These are phyloP conservation scores for Ceratosolen fusciceps DNA, from an alignment of 1,140 invertebrate genomes.

Conservation along the genomic window DNA sequence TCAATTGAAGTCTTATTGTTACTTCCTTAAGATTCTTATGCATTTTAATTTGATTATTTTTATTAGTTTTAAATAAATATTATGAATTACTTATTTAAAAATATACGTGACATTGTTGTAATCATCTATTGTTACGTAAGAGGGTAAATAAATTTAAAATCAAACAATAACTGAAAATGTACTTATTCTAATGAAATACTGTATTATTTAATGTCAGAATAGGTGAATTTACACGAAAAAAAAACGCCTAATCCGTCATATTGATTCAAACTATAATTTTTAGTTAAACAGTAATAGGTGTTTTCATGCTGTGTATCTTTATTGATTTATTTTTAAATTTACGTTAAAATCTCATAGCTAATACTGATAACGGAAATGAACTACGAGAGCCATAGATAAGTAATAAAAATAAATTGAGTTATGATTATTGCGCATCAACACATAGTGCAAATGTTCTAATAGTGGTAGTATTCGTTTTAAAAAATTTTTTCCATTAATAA, in stretches of 20 bases:
- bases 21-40: too few species aligned
- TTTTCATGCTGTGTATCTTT: neutral
- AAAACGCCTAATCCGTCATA: neutral
- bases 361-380: neutral
- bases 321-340: neutral
- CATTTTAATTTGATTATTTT: too few species aligned
- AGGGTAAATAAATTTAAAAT: too few species aligned
- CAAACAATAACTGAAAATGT: neutral
- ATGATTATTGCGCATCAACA: neutral
- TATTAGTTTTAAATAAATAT: too few species aligned
- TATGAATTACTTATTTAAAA: too few species aligned
- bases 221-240: neutral
- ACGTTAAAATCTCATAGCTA: neutral
- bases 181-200: neutral
- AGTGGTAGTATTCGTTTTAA: neutral
- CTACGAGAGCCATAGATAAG: neutral
- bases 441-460: neutral
- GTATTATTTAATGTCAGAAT: too few species aligned
- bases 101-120: too few species aligned
- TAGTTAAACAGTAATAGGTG: neutral
- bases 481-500: neutral
- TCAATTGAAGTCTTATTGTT: too few species aligned
- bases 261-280: neutral
- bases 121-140: too few species aligned
- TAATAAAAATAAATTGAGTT: slow-evolving; percentile 8